phyloP scores from a whole-genome alignment of 92 coral and sea anemone species.

The Zoanthus sociatus region DNA sequence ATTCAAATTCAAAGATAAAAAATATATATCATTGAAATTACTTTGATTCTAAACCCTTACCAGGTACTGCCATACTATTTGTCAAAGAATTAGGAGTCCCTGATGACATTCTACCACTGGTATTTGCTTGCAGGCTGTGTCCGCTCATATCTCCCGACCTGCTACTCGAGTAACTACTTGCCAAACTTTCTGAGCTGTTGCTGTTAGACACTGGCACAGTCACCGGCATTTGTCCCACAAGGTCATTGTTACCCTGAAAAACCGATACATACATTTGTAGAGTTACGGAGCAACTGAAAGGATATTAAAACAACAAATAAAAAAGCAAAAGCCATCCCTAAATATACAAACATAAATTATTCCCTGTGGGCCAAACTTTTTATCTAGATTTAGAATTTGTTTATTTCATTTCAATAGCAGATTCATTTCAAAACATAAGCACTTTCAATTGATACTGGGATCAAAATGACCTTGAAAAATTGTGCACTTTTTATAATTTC shows the following conservation, averaged over 20 bases:
- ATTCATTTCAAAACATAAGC: no score
- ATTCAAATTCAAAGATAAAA: no score
- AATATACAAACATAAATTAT: no score
- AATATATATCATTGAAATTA: no score
- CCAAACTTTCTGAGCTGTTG: slow-evolving; percentile 68
- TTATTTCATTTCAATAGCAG: not conserved
- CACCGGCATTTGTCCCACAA: slow-evolving; percentile 73
- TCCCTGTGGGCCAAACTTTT: no score
- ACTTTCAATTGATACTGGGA: no score
- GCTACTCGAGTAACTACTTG: slow-evolving; percentile 68
- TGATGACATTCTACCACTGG: slow-evolving; percentile 79
- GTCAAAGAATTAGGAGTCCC: slow-evolving; percentile 68
- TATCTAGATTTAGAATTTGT: not conserved
- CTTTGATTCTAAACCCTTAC: slow-evolving; percentile 38
- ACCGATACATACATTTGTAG: not conserved
- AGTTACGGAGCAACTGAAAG: no score
- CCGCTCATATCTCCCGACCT: slow-evolving; percentile 37
- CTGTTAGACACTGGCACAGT: slow-evolving; percentile 83
- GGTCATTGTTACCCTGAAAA: slow-evolving; percentile 49
- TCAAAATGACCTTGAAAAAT: no score
- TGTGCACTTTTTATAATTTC: no score
- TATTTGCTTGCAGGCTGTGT: slow-evolving; percentile 63
- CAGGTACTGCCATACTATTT: slow-evolving; percentile 70
- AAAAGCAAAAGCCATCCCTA: not conserved
- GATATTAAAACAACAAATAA: not conserved